Conservation (phyloP, 2,797 vertebrate genomes). For the Enteromius anoplus region DNA sequence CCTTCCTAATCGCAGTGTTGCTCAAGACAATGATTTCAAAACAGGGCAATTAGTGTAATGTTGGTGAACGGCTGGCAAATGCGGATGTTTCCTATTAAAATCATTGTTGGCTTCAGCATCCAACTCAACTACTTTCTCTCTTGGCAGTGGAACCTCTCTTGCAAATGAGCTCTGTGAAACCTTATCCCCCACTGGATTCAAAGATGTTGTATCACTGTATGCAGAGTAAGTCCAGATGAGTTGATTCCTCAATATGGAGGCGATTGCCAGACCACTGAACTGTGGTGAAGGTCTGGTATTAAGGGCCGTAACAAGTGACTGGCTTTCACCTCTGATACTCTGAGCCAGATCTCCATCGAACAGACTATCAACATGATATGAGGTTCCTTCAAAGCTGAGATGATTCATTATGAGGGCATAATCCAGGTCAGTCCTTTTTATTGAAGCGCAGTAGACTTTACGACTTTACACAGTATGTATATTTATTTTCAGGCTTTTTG, state of each 20-base stretch:
- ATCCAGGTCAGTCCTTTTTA: slow-evolving; percentile 31
- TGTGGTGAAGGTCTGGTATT: slow-evolving; percentile 53
- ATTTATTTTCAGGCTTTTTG: slow-evolving; percentile 2
- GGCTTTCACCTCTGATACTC: slow-evolving; percentile 30
- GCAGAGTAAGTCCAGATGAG: slow-evolving; percentile 65
- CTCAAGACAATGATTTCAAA: slow-evolving; percentile 68
- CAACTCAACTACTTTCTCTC: slow-evolving; percentile 67
- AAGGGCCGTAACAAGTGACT: slow-evolving; percentile 36
- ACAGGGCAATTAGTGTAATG: slow-evolving; percentile 68
- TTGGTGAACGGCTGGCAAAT: slow-evolving; percentile 69
- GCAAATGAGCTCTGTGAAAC: slow-evolving; percentile 72
- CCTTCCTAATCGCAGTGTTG: slow-evolving; percentile 57
- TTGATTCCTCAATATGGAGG: slow-evolving; percentile 47
- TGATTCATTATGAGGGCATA: slow-evolving; percentile 19
- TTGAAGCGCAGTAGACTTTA: slow-evolving; percentile 17
- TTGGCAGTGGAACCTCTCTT: slow-evolving; percentile 68
- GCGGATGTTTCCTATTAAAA: slow-evolving; percentile 73
- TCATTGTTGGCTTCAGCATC: slow-evolving; percentile 61
- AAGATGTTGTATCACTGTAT: slow-evolving; percentile 66
- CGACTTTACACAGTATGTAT: slow-evolving; percentile 9
- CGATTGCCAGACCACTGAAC: slow-evolving; percentile 48
- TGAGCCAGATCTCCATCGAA: slow-evolving; percentile 13
- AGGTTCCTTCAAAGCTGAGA: slow-evolving; percentile 16
- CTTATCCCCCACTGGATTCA: slow-evolving; percentile 65
- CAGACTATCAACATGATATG: slow-evolving; percentile 5